Evolutionary conservation across 2,113 vertebrate species (phyloP).

Genomic region (Lepisosteus oculatus): DNA sequence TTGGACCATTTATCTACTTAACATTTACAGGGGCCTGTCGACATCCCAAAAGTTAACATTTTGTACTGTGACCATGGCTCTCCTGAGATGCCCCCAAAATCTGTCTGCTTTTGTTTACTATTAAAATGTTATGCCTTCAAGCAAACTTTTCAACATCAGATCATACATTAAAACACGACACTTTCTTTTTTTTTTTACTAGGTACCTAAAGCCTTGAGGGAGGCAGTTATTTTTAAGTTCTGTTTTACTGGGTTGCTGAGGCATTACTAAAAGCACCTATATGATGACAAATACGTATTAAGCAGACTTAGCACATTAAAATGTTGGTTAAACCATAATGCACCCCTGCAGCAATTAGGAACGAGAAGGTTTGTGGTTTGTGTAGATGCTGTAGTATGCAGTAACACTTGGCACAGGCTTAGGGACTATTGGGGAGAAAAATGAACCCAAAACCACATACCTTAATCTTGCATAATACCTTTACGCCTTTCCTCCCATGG

Average conservation of each 20-base stretch:
- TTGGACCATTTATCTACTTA: too few species aligned
- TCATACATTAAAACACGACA: background rate
- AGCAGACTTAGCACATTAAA: conserved; percentile 20
- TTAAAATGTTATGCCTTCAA: too few species aligned
- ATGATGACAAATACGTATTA: conserved; percentile 6
- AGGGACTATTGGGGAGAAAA: background rate
- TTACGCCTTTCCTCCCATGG: conserved; percentile 52
- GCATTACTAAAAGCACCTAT: conserved; percentile 8
- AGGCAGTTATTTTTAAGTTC: background rate
- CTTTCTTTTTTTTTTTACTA: background rate
- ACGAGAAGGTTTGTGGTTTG: conserved; percentile 3
- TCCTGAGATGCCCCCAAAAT: too few species aligned
- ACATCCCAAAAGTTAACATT: too few species aligned
- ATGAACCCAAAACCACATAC: conserved; percentile 47
- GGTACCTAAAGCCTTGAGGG: background rate
- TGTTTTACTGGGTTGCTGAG: conserved; percentile 13
- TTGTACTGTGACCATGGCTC: too few species aligned
- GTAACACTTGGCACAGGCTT: background rate
- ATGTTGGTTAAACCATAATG: conserved; percentile 8
- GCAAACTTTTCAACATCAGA: too few species aligned
- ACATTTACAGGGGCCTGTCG: too few species aligned
- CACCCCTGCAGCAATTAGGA: conserved; percentile 8
- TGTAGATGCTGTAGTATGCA: background rate
- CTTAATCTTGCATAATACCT: conserved; percentile 63
- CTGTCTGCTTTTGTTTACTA: too few species aligned